Evolutionary conservation across 2,113 vertebrate species (phyloP).

Genomic region (Lepidothrix coronata): DNA sequence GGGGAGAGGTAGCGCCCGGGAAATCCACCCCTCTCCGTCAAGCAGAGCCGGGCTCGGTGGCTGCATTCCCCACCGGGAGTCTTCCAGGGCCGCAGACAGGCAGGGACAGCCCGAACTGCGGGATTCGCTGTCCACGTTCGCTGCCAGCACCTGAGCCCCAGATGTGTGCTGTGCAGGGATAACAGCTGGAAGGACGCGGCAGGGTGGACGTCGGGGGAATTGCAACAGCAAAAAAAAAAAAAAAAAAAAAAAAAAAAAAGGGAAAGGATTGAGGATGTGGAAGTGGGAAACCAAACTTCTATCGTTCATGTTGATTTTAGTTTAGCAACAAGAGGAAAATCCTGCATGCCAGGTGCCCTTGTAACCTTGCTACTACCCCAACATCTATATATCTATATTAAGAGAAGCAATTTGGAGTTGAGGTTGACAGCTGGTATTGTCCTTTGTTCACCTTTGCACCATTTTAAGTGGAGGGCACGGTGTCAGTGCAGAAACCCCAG

Average conservation of each 20-base stretch:
- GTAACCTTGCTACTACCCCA: neutral
- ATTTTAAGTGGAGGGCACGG: neutral
- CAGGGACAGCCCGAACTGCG: rapidly evolving
- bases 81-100: neutral
- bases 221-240: neutral
- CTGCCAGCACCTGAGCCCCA: neutral
- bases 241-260: neutral
- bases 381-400: neutral
- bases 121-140: rapidly evolving
- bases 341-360: neutral
- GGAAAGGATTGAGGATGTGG: neutral
- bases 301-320: neutral
- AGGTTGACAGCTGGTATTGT: neutral
- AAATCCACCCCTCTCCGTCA: neutral
- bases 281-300: neutral
- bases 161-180: neutral
- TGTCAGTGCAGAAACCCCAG: neutral
- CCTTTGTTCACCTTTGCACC: neutral
- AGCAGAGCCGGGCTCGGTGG: neutral
- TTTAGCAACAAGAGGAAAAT: neutral
- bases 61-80: neutral
- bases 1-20: neutral
- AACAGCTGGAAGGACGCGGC: neutral
- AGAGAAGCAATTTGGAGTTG: neutral
- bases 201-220: rapidly evolving